Percentiles rank a stretch among this genome's conserved stretches.
These are phyloP conservation scores for Branchellion lobata DNA, from an alignment of 2,888 invertebrate genomes.

Conservation along the genomic window DNA sequence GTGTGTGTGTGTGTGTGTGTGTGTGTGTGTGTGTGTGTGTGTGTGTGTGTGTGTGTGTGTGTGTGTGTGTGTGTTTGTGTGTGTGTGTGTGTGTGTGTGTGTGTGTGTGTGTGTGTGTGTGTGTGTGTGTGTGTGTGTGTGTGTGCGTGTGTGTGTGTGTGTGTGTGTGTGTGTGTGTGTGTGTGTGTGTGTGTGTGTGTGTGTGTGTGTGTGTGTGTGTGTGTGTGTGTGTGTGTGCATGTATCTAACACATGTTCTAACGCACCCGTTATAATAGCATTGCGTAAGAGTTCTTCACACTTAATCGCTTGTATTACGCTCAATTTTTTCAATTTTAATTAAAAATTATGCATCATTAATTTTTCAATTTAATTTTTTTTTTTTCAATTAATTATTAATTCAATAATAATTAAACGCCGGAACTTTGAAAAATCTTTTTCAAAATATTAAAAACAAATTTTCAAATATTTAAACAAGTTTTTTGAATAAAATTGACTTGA, in stretches of 20 bases:
- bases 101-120: background rate
- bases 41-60: no score
- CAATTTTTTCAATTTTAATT: background rate
- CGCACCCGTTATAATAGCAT: no score
- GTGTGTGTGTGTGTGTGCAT: conserved; percentile 9
- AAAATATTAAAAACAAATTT: background rate
- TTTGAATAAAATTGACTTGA: background rate
- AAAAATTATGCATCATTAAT: background rate
- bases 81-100: background rate
- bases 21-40: no score
- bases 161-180: conserved; percentile 19
- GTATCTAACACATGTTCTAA: no score
- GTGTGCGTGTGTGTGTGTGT: background rate
- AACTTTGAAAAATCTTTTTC: no score
- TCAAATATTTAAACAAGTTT: background rate
- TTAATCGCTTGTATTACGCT: background rate
- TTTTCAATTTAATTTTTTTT: background rate
- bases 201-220: conserved; percentile 28
- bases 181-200: conserved; percentile 11
- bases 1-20: no score
- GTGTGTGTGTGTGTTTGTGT: no score
- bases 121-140: conserved; percentile 15
- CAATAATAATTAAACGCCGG: no score
- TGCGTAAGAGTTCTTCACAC: no score
- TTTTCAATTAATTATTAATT: no score